Percentiles rank a stretch among this genome's conserved stretches.
These are phyloP conservation scores for Quadriops clusia DNA, from an alignment of 2,888 invertebrate genomes.

Conservation along the genomic window DNA sequence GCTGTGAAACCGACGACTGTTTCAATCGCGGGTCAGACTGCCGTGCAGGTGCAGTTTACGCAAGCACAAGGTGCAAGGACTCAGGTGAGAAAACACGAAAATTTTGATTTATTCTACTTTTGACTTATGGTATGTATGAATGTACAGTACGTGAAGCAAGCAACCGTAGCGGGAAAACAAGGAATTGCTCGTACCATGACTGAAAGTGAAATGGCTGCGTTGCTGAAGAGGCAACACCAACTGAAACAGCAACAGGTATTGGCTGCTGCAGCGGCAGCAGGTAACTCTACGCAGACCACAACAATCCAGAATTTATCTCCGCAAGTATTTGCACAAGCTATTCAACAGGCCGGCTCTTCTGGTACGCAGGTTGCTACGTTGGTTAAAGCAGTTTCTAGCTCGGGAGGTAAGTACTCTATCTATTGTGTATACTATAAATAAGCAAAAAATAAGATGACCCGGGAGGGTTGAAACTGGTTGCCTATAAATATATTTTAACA, in stretches of 20 bases:
- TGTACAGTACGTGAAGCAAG: slow-evolving; percentile 31
- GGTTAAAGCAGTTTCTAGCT: slow-evolving; percentile 47
- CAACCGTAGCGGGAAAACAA: slow-evolving; percentile 31
- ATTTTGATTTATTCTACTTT: neutral
- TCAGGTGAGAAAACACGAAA: slow-evolving; percentile 17
- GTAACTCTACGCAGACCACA: slow-evolving; percentile 23
- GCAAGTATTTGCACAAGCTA: slow-evolving; percentile 33
- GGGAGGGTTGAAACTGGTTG: no score
- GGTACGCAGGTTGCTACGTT: slow-evolving; percentile 48
- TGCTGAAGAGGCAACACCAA: slow-evolving; percentile 37
- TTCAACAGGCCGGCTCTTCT: slow-evolving; percentile 41
- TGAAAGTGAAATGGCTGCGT: slow-evolving; percentile 42
- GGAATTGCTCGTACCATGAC: slow-evolving; percentile 36
- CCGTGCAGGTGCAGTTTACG: slow-evolving; percentile 32
- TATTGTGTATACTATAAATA: no score
- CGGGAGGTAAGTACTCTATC: slow-evolving; percentile 24
- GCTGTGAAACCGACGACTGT: slow-evolving; percentile 30
- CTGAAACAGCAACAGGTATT: slow-evolving; percentile 30
- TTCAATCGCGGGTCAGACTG: slow-evolving; percentile 26
- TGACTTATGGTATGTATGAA: slow-evolving; percentile 4
- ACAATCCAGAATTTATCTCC: slow-evolving; percentile 31
- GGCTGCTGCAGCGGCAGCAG: slow-evolving; percentile 23
- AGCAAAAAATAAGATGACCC: no score
- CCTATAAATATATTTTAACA: no score
- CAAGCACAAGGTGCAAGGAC: slow-evolving; percentile 30